Evolutionary conservation across 2,797 vertebrate species (phyloP).

Genomic region (Anisognathus igniventris): DNA sequence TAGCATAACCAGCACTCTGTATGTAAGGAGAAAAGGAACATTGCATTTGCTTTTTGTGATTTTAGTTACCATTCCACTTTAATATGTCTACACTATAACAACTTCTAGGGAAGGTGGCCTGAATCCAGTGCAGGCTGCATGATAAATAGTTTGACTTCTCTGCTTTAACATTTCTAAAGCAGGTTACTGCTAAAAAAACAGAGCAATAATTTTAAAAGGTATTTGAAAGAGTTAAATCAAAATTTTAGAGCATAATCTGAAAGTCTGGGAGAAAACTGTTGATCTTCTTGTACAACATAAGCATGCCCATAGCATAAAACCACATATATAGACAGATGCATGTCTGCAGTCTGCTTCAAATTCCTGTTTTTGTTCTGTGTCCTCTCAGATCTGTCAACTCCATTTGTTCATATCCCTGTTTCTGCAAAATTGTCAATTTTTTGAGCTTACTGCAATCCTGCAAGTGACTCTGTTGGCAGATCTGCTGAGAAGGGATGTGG

Average conservation of each 20-base stretch:
- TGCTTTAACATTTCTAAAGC: neutral
- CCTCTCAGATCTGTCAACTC: neutral
- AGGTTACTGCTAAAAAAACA: neutral
- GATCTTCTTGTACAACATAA: neutral
- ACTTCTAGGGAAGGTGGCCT: neutral
- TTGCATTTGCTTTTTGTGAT: neutral
- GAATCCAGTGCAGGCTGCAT: neutral
- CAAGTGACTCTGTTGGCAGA: neutral
- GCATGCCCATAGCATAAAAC: neutral
- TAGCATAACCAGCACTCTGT: neutral
- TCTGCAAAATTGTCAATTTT: neutral
- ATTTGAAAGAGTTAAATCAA: neutral
- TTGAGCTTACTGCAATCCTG: neutral
- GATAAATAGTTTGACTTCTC: neutral
- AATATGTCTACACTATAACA: neutral
- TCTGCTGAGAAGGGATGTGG: neutral
- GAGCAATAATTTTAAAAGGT: neutral
- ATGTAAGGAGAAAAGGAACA: neutral
- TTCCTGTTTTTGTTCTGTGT: neutral
- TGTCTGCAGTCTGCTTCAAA: neutral
- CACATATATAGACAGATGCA: fast-evolving
- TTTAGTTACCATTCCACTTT: neutral
- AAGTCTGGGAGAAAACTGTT: neutral
- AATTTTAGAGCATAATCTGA: neutral
- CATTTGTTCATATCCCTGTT: neutral